Percentiles rank a stretch among this genome's conserved stretches.
These are phyloP conservation scores for Hemibagrus guttatus DNA, from an alignment of 2,797 vertebrate species.

Conservation along the genomic window DNA sequence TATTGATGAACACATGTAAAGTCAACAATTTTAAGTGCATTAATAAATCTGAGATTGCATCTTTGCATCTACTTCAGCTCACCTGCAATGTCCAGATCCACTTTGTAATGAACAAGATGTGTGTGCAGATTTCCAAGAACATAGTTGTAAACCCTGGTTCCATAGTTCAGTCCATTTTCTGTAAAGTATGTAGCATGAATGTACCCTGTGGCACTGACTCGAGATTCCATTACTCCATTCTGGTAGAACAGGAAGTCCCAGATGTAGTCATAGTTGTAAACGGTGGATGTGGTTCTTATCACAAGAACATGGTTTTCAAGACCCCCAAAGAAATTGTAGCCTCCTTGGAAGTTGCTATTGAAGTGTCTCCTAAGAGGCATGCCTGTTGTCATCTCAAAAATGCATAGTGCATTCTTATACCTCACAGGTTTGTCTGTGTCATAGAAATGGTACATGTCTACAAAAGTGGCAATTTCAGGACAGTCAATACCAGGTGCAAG, in stretches of 20 bases:
- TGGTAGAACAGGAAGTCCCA: slow-evolving; percentile 92
- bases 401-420: slow-evolving; percentile 80
- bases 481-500: slow-evolving; percentile 89
- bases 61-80: slow-evolving; percentile 31
- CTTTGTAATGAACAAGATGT: slow-evolving; percentile 90
- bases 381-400: slow-evolving; percentile 90
- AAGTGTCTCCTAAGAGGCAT: slow-evolving; percentile 89
- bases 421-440: slow-evolving; percentile 80
- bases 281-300: slow-evolving; percentile 86
- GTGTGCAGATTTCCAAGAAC: slow-evolving; percentile 94
- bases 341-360: slow-evolving; percentile 78
- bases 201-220: slow-evolving; percentile 90
- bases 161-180: slow-evolving; percentile 79
- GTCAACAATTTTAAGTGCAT: neutral
- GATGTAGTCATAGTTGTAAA: slow-evolving; percentile 97
- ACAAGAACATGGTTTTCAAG: slow-evolving; percentile 86
- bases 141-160: slow-evolving; percentile 81
- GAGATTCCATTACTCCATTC: slow-evolving; percentile 89
- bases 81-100: slow-evolving; percentile 94
- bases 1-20: neutral
- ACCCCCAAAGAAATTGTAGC: slow-evolving; percentile 86
- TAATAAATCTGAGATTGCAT: neutral
- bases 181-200: slow-evolving; percentile 91
- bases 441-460: slow-evolving; percentile 83
- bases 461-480: slow-evolving; percentile 83